Conservation (phyloP, 2,113 vertebrate species). For the Toxostoma redivivum region DNA sequence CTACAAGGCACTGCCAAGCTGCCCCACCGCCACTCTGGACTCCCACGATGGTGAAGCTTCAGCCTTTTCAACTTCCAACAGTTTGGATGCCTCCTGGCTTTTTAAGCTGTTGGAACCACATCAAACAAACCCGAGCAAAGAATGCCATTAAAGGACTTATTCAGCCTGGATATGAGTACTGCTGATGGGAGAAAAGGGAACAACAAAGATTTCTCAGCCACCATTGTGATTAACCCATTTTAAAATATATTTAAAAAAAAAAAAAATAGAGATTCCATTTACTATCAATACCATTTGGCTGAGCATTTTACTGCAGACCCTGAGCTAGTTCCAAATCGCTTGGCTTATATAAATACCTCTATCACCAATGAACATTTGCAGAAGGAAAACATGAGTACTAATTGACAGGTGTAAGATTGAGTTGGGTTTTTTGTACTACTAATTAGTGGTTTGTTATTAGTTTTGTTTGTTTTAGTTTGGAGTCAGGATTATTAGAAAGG, state of each 20-base stretch:
- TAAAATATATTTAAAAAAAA: background rate
- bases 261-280: background rate
- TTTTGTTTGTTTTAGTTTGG: too few relatives aligned
- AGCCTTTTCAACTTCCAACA: slow-evolving; percentile 41
- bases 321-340: background rate
- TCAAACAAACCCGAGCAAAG: slow-evolving; percentile 60
- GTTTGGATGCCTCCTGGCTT: slow-evolving; percentile 49
- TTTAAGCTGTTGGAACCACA: slow-evolving; percentile 69
- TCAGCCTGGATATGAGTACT: slow-evolving; percentile 59
- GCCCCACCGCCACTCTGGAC: background rate
- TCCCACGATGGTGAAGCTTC: background rate
- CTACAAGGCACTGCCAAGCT: background rate
- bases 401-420: too few relatives aligned
- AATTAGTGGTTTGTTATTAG: too few relatives aligned
- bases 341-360: background rate
- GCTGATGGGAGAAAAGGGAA: slow-evolving; percentile 39
- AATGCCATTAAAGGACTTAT: slow-evolving; percentile 57
- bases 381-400: background rate
- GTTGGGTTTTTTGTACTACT: too few relatives aligned
- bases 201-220: slow-evolving; percentile 32
- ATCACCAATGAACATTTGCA: background rate
- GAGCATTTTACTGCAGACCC: background rate
- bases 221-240: background rate
- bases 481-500: too few relatives aligned
- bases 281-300: slow-evolving; percentile 6